A percentile compares a stretch with the other conserved stretches of the same genome.
phyloP scores from a whole-genome alignment of 2,113 vertebrate genomes.

The Eulemur macaco region DNA sequence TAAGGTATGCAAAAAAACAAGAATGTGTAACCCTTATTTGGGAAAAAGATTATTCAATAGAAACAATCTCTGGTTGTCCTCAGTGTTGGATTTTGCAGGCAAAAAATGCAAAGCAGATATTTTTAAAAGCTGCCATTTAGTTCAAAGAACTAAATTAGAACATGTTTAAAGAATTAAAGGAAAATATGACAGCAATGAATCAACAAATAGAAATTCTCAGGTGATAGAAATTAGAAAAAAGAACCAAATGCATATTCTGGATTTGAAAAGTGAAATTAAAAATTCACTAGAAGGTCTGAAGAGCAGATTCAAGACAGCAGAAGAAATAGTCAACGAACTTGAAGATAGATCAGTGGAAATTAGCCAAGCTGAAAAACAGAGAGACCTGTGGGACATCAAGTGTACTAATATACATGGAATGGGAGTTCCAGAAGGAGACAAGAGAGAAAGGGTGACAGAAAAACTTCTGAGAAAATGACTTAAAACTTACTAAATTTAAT shows the following conservation, averaged over 20 bases:
- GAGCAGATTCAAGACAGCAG: neutral
- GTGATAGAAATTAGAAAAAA: neutral
- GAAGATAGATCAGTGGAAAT: neutral
- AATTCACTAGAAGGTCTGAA: neutral
- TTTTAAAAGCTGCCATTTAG: neutral
- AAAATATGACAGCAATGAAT: neutral
- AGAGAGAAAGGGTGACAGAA: neutral
- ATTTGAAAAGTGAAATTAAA: conserved; percentile 30
- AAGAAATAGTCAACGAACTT: neutral
- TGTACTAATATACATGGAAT: too few species aligned
- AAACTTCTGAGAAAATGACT: neutral
- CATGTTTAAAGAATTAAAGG: neutral
- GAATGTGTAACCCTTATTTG: neutral
- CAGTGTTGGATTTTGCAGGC: neutral
- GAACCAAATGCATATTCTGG: neutral
- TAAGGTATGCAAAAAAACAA: conserved; percentile 10
- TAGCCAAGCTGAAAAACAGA: neutral
- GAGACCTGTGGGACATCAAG: neutral
- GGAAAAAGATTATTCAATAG: neutral
- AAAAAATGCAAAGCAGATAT: neutral
- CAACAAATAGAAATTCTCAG: neutral
- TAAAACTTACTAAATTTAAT: conserved; percentile 1
- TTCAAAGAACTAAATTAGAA: conserved; percentile 29
- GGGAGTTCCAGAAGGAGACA: neutral
- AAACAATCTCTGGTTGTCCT: neutral